A percentile compares a stretch with the other conserved stretches of the same genome.
Evolutionary conservation across 1,140 invertebrate genomes (phyloP).

Genomic region (Phortica variegata): DNA sequence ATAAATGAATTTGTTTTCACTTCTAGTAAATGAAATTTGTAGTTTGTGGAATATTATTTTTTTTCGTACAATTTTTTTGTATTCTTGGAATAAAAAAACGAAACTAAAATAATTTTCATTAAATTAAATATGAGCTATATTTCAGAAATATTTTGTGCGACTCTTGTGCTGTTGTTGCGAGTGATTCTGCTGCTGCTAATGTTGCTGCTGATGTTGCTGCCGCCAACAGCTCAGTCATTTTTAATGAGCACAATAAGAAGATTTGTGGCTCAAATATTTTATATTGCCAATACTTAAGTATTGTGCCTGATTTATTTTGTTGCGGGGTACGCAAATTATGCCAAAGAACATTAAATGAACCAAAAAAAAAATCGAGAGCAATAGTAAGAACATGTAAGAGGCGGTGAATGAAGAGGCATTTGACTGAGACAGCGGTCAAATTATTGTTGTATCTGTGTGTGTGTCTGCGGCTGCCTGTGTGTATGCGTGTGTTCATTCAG

Average conservation of each 20-base stretch:
- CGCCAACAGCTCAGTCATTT: constrained; percentile 26
- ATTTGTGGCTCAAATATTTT: constrained; percentile 53
- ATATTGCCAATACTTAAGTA: constrained; percentile 23
- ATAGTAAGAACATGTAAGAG: neutral
- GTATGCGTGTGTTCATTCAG: constrained; percentile 32
- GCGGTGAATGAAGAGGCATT: constrained; percentile 23
- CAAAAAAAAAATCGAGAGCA: too few relatives aligned
- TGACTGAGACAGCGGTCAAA: constrained; percentile 45
- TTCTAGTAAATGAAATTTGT: constrained; percentile 45
- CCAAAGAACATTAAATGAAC: neutral
- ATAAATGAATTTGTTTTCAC: constrained; percentile 39
- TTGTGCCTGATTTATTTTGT: neutral
- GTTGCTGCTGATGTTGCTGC: too few relatives aligned
- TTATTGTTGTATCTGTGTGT: constrained; percentile 25
- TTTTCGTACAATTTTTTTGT: too few relatives aligned
- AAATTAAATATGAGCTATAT: too few relatives aligned
- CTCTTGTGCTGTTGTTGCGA: too few relatives aligned
- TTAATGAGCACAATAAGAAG: constrained; percentile 52
- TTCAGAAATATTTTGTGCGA: too few relatives aligned
- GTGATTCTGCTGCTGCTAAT: too few relatives aligned
- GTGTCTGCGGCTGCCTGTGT: constrained; percentile 12
- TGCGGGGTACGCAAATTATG: neutral
- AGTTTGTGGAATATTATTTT: too few relatives aligned
- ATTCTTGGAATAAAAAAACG: too few relatives aligned
- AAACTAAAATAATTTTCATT: too few relatives aligned